Base-by-base conservation (phyloP, 2,888 invertebrate species). In the Hecatera dysodea region DNA sequence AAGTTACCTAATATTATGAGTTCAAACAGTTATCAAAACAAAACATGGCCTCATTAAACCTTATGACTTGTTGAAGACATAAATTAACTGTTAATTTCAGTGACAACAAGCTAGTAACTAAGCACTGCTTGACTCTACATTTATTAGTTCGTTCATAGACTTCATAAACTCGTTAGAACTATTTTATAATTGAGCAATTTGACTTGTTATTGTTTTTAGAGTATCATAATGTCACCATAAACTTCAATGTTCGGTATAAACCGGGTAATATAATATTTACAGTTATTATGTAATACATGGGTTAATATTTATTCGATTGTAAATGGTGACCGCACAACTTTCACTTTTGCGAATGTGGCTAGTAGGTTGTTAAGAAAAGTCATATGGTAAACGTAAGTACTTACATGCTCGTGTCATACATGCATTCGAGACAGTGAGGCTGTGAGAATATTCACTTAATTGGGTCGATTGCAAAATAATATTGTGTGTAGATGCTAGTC, bases 261-360 rank as follows among this genome's bases (percentile, higher is more conserved):
- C 79, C 81, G 75, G 76, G 87, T 88, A 88, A 64, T 77, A 68
- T 90, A 85, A 90, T 90, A 90, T 91, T 91, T 91, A 93, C 92
- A 89, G 86, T 80, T 74, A 88, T 95, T 95, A 89, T 90, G 82
- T 91, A 95, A 95, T 86, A 86, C 88, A 82, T 86, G 87, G 90
- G 91, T 93, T 93, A 92, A 93, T 94, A 93, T 94, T 93, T 93
- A 93, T 94, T 92, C 91, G 94, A 94, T 93, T 94, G 94, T 93
- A 88, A 89, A 89, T 84, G 89, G 89, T 90, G 90, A 90, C 89
- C 89, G 89, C 85, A 82, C 90, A 86, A 90, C 95, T 95, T 95
- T 95, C 95, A 93, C 95, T 95, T 93, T 90, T 86, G 91, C 92
- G 87, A 88, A 89, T 90, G 85, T 86, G 78, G 80, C n/a, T n/a